phyloP scores from a whole-genome alignment of 2,113 vertebrate genomes.

The Larimichthys polyactis region DNA sequence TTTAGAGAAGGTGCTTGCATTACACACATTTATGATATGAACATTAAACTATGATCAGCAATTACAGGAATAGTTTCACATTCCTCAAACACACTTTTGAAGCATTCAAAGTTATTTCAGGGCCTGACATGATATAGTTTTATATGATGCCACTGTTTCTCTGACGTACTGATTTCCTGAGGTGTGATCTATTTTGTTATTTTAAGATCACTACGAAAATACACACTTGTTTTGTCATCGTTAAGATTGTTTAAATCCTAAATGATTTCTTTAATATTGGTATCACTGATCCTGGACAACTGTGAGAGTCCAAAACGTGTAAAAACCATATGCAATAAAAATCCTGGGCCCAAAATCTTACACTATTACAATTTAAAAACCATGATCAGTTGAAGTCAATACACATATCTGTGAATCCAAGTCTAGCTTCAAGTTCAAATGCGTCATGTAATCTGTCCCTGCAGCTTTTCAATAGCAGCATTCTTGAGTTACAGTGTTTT shows the following conservation, averaged over 20 bases:
- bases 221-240: no score
- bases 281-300: background rate
- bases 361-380: background rate
- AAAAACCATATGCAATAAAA: background rate
- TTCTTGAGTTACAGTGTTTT: slow-evolving; percentile 36
- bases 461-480: slow-evolving; percentile 6
- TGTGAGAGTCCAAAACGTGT: background rate
- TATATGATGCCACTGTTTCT: no score
- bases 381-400: background rate
- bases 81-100: background rate
- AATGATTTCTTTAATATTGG: background rate
- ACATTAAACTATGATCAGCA: background rate
- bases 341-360: background rate
- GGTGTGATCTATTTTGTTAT: background rate
- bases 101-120: background rate
- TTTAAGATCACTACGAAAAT: background rate
- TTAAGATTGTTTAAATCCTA: background rate
- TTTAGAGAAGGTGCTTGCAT: background rate
- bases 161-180: background rate
- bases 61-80: background rate
- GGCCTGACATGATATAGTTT: background rate
- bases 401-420: background rate
- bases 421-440: background rate
- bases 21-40: background rate
- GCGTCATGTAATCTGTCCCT: background rate